Base-by-base conservation (phyloP, 1,140 invertebrate species). In the Lineus longissimus region DNA sequence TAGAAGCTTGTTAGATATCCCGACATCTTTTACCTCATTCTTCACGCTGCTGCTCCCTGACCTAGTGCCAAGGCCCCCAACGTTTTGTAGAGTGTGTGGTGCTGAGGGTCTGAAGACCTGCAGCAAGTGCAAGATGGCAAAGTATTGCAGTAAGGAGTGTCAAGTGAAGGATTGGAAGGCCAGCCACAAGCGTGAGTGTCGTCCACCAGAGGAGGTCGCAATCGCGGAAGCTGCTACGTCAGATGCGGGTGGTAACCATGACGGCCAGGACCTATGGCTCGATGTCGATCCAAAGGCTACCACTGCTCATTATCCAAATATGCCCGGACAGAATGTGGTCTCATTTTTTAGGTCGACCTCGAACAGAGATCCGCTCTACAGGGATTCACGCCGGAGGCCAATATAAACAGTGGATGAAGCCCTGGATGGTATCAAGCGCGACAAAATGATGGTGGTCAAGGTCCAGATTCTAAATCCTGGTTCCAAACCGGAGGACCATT, bases 211-310 rank as follows among this genome's bases (percentile, higher is more conserved):
- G 47, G 47, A 6, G 4, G 19, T 19, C 9, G 47, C 47, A 4
- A 6, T 23, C 6, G 25, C 6, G 6, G 25, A 51, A 51, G 19
- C 25, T 6, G 25, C n/a, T 27, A n/a, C 47, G 9, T 27, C 25
- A 9, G 47, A n/a, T 27, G 6, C 47, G 4, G 25, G 9, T 7
- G 47, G n/a, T 6, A 27, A 51, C 4, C 6, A 23, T 51, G 4
- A 4, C 47, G n/a, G 9, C 6, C 4, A 51, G 9, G 9, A 51
- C 4, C 47, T n/a, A 7, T 51, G 47, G 47, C 6, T 51, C 9
- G 47, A 51, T 27, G n/a, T 51, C n/a, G 47, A 51, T n/a, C 47
- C 47, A 7, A 19, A 51, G 47, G n/a, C n/a, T n/a, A n/a, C n/a
- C n/a, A n/a, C n/a, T n/a, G n/a, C n/a, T n/a, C n/a, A n/a, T n/a